phyloP scores from a whole-genome alignment of 2,888 invertebrate genomes.

The Thymelicus lineola region DNA sequence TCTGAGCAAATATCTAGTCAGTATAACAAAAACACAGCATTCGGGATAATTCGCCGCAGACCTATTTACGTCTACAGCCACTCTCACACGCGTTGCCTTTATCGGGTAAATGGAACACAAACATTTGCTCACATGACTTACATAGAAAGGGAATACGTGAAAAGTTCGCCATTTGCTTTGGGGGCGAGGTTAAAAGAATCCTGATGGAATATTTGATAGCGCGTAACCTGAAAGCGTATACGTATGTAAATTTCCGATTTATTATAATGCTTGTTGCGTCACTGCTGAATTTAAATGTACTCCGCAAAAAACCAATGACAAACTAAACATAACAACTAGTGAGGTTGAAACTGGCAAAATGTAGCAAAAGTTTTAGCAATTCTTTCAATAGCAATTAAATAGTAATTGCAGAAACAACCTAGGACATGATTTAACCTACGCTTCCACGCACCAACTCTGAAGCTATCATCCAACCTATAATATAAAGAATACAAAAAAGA shows the following conservation, averaged over 20 bases:
- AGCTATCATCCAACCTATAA: no score
- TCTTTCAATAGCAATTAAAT: no score
- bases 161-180: conserved; percentile 41
- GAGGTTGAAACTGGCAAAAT: no score
- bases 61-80: conserved; percentile 61
- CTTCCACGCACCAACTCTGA: no score
- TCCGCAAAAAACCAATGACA: no score
- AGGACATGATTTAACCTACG: no score
- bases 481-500: no score
- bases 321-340: no score
- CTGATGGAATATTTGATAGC: conserved; percentile 12
- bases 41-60: conserved; percentile 51
- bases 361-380: no score
- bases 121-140: conserved; percentile 50
- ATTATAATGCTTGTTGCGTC: conserved; percentile 6
- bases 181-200: conserved; percentile 14
- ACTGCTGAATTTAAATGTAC: not conserved
- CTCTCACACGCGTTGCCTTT: conserved; percentile 47
- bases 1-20: not conserved
- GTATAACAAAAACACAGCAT: conserved; percentile 11
- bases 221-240: conserved; percentile 10
- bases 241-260: conserved; percentile 32
- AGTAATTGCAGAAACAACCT: no score
- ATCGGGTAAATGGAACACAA: conserved; percentile 58
- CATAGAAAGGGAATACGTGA: conserved; percentile 43